Conservation (phyloP, 2,888 invertebrate species). For the Heterodera filipjevi region DNA sequence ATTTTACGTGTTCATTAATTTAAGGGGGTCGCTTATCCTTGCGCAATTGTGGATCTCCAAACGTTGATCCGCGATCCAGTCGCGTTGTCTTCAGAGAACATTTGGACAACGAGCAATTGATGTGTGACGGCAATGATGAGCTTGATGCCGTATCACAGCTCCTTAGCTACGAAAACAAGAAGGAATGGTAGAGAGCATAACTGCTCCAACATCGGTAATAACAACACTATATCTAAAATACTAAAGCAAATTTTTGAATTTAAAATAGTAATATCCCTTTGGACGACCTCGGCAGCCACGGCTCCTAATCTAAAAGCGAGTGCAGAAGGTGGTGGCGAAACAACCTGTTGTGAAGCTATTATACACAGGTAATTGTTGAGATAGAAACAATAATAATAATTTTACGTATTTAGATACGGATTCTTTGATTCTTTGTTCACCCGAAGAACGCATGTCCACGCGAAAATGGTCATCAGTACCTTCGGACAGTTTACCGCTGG, state of each 20-base stretch:
- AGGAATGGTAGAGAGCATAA: conserved; percentile 20
- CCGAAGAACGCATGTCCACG: not conserved
- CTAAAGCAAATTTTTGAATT: not conserved
- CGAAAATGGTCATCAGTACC: not conserved
- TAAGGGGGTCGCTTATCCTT: conserved; percentile 22
- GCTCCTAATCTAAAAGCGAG: not conserved
- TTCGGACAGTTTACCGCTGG: conserved; percentile 23
- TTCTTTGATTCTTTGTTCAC: not conserved
- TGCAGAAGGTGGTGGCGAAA: not conserved
- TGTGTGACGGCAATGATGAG: not conserved
- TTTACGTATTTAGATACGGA: not conserved
- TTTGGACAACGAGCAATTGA: conserved; percentile 20
- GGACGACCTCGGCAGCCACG: conserved; percentile 1
- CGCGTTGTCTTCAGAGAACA: not conserved
- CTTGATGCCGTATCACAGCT: not conserved
- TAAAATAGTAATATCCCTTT: not conserved
- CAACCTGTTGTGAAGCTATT: not conserved
- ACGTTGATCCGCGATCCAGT: conserved; percentile 11
- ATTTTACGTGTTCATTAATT: not conserved
- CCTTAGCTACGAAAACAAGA: not conserved
- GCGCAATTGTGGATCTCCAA: conserved; percentile 13
- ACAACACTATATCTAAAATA: not conserved
- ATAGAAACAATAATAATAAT: no score
- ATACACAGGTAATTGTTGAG: conserved; percentile 13
- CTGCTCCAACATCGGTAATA: conserved; percentile 2